Conservation (phyloP, 1,140 invertebrate genomes). For the Meloidogyne hapla region DNA sequence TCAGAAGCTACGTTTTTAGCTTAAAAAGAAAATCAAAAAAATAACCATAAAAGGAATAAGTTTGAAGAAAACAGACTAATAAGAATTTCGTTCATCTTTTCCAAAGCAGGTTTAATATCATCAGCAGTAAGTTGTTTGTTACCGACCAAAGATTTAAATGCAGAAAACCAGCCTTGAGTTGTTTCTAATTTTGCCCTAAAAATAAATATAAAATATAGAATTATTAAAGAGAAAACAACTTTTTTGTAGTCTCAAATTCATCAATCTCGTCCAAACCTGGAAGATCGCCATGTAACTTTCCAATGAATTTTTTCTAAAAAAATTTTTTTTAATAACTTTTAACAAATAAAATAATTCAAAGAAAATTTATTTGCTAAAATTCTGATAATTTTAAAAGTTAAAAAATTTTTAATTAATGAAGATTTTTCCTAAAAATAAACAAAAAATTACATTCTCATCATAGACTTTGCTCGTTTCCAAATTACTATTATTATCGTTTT, state of each 20-base stretch:
- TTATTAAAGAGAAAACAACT: not conserved
- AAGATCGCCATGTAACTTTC: conserved; percentile 53
- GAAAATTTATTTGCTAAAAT: too few relatives aligned
- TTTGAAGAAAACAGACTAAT: conserved; percentile 69
- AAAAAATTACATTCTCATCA: conserved; percentile 44
- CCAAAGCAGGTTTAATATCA: conserved; percentile 80
- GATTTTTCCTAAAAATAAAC: not conserved
- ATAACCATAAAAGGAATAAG: not conserved
- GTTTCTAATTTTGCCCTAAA: conserved; percentile 23
- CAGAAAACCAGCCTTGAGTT: conserved; percentile 51
- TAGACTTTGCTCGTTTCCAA: conserved; percentile 31
- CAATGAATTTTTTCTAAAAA: conserved; percentile 53
- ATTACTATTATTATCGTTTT: conserved; percentile 29
- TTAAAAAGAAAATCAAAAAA: conserved; percentile 54
- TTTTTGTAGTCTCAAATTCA: conserved; percentile 35
- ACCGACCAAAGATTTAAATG: conserved; percentile 58
- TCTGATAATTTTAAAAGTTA: too few relatives aligned
- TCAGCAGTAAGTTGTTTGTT: conserved; percentile 66
- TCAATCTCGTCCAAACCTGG: conserved; percentile 49
- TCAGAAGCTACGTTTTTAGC: conserved; percentile 95
- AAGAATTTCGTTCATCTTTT: conserved; percentile 92
- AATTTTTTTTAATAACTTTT: too few relatives aligned
- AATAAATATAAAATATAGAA: not conserved
- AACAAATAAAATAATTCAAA: too few relatives aligned
- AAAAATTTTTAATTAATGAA: not conserved